Evolutionary conservation across 2,797 vertebrate genomes (phyloP).

Genomic region (Triplophysa yarkandensis): DNA sequence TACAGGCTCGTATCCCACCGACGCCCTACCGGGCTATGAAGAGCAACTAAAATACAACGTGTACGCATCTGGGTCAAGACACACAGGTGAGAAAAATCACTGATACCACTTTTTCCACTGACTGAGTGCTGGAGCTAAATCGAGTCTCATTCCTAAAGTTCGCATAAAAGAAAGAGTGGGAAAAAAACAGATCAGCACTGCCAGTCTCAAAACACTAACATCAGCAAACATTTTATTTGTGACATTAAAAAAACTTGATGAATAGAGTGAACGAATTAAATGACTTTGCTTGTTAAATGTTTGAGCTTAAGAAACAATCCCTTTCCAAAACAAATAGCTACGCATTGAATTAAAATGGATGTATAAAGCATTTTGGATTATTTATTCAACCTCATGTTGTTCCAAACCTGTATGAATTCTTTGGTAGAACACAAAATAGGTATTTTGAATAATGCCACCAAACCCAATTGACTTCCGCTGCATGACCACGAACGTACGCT

Average conservation of each 20-base stretch:
- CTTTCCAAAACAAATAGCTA: no score
- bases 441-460: no score
- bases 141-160: not conserved
- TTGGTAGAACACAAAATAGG: no score
- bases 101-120: not conserved
- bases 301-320: not conserved
- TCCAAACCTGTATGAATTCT: no score
- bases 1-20: conserved; percentile 26
- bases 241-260: not conserved
- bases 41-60: not conserved
- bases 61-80: conserved; percentile 1
- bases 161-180: not conserved
- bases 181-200: not conserved
- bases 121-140: not conserved
- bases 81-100: not conserved
- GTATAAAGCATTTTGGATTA: no score
- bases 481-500: no score
- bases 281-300: not conserved
- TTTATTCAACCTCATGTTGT: no score
- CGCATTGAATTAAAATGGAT: no score
- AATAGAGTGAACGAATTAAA: not conserved
- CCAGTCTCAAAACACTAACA: not conserved
- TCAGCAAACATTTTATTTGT: not conserved
- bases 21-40: not conserved
- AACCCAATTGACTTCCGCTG: no score